A percentile compares a stretch with the other conserved stretches of the same genome.
These are phyloP conservation scores for Gorsachius magnificus DNA, from an alignment of 2,797 vertebrate genomes.

Conservation along the genomic window DNA sequence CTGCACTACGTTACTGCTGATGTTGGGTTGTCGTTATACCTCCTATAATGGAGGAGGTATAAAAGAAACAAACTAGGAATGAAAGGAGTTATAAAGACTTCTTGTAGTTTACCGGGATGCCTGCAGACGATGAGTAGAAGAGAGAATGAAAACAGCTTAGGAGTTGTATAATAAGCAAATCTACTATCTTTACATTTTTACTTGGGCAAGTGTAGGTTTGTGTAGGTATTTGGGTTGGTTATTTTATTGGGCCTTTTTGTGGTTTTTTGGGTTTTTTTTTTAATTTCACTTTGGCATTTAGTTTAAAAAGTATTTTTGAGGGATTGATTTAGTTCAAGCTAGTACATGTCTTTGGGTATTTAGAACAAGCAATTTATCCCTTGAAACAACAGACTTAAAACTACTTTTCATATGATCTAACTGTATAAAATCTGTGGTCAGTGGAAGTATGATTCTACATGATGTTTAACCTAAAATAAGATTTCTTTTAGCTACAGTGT, in stretches of 20 bases:
- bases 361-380: background rate
- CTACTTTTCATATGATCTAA: background rate
- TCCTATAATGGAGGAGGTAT: background rate
- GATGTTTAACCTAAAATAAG: background rate
- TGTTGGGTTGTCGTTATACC: background rate
- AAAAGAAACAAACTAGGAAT: background rate
- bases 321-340: background rate
- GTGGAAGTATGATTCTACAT: background rate
- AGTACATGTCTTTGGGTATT: background rate
- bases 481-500: background rate
- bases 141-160: background rate
- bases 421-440: background rate
- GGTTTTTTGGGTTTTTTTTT: background rate
- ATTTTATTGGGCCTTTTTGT: background rate
- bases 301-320: background rate
- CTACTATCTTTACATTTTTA: background rate
- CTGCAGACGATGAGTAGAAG: background rate
- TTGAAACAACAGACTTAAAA: background rate
- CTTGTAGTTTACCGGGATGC: background rate
- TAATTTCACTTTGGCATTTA: background rate
- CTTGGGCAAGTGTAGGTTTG: background rate
- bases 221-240: background rate
- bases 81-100: background rate
- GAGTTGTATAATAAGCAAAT: background rate
- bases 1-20: background rate